Evolutionary conservation across 2,797 vertebrate genomes (phyloP), one percentile per base, ranked within the genome.

Genomic region (Pogoniulus pusillus): DNA sequence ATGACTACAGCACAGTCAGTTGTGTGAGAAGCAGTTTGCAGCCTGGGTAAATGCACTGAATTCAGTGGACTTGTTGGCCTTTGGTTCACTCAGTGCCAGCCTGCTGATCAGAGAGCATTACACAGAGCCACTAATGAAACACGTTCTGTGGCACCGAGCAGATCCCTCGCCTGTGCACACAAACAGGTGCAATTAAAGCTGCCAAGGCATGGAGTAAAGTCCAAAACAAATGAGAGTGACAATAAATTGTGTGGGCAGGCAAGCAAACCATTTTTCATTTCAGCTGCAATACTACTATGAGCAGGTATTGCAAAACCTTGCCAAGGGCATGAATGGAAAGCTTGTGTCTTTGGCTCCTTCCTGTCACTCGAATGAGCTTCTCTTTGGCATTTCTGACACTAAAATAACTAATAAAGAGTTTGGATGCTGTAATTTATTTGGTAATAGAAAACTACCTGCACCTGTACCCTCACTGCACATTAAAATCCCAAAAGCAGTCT

Each of bases 81-180:
- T 12, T 32, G 45, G 54, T 30, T 74, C 59, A 3, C 19, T 0
- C 26, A 5, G 37, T 7, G 4, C n/a, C 35, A 39, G 8, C 1
- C 30, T 10, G 35, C 35, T 60, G 4, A 4, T 4, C 30, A 55
- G 76, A 10, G 64, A 34, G 64, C 0, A 0, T 5, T 15, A 18
- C 34, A 63, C 54, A 63, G 24, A 53, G 10, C 26, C 62, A n/a
- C 1, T 5, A 17, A 37, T 29, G 64, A 29, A 74, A 77, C 4
- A 23, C 8, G 0, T 7, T 37, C 47, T 1, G 7, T 24, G 80
- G 47, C 71, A 59, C 23, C 1, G 12, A 35, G 43, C 0, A 1
- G 27, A 30, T 39, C 55, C 65, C 43, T 63, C 1, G 0, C 26
- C 47, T 29, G 26, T 11, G 49, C 62, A 37, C 1, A 70, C 47